Base-by-base conservation (phyloP, 1,140 invertebrate genomes). In the Fragariocoptes setiger region DNA sequence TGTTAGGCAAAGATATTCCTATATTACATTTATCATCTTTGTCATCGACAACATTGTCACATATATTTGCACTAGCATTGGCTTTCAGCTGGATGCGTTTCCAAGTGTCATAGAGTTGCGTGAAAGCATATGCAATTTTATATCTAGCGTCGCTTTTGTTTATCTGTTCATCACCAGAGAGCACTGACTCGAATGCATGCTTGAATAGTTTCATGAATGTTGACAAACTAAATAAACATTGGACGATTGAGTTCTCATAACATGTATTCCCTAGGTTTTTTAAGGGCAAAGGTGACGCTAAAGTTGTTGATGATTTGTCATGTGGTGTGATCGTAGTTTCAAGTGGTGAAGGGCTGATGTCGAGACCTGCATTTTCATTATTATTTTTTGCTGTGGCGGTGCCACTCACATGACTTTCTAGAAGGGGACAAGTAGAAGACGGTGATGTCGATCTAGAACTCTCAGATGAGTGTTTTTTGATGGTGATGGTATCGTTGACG, bases 211-310 rank as follows among this genome's bases (percentile, higher is more conserved):
- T 19, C 14, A 44, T 44, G 31, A 44, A 44, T 25, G 42, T 41
- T 5, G 35, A 31, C 5, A 44, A 19, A 4, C 18, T 20, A 38
- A 44, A 44, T 21, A 44, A 21, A 2, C 19, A 59, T 67, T 50
- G 70, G 62, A 57, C 65, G 60, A 74, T 72, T 51, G 47, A 65
- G 59, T 61, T 62, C 56, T 61, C 58, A 44, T 64, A 63, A 45
- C 61, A 65, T 4, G 60, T 63, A 51, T 63, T 65, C 8, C 57
- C 59, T 12, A 65, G 51, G 51, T 68, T 68, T 42, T 56, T 56
- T 14, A 66, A 49, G 8, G 25, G 25, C n/a, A 31, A 8, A 31
- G 25, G 25, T n/a, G n/a, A n/a, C n/a, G n/a, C n/a, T n/a, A n/a
- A n/a, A n/a, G n/a, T n/a, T n/a, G n/a, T n/a, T n/a, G n/a, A n/a